Percentiles rank a stretch among this genome's conserved stretches.
Conservation (phyloP, 2,797 vertebrate genomes). For the Anableps anableps region DNA sequence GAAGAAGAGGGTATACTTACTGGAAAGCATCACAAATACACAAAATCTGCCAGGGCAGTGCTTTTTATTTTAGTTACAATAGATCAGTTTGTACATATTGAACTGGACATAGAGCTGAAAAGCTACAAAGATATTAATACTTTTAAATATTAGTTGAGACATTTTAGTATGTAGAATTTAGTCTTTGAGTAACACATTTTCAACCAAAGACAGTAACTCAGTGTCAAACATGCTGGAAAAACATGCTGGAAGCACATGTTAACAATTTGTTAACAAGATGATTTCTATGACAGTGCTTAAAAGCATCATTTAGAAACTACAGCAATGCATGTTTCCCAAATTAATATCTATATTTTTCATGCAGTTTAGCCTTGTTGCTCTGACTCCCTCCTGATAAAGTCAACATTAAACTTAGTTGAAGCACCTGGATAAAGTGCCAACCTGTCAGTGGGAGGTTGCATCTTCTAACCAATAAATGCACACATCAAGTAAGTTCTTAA, state of each 20-base stretch:
- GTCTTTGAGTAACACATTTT: background rate
- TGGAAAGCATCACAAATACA: background rate
- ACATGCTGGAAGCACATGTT: background rate
- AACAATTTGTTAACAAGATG: background rate
- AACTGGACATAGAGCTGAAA: background rate
- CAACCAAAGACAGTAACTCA: background rate
- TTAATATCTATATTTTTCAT: background rate
- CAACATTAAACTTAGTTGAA: slow-evolving; percentile 55
- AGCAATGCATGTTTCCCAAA: background rate
- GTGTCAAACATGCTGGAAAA: background rate
- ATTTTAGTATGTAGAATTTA: background rate
- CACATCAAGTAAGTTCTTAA: slow-evolving; percentile 52
- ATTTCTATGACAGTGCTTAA: background rate
- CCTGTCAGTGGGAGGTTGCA: slow-evolving; percentile 45
- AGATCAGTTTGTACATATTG: slow-evolving; percentile 9
- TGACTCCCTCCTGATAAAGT: slow-evolving; percentile 41
- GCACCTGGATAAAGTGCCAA: slow-evolving; percentile 57
- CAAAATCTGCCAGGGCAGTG: background rate
- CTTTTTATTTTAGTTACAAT: background rate
- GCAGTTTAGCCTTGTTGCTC: background rate
- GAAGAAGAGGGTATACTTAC: background rate
- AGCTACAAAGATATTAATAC: background rate
- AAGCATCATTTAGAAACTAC: background rate
- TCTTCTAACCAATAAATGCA: slow-evolving; percentile 22
- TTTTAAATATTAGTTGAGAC: background rate